Percentiles rank a stretch among this genome's conserved stretches.
Evolutionary conservation across 2,797 vertebrate species (phyloP).

Genomic region (Myripristis jacobus): DNA sequence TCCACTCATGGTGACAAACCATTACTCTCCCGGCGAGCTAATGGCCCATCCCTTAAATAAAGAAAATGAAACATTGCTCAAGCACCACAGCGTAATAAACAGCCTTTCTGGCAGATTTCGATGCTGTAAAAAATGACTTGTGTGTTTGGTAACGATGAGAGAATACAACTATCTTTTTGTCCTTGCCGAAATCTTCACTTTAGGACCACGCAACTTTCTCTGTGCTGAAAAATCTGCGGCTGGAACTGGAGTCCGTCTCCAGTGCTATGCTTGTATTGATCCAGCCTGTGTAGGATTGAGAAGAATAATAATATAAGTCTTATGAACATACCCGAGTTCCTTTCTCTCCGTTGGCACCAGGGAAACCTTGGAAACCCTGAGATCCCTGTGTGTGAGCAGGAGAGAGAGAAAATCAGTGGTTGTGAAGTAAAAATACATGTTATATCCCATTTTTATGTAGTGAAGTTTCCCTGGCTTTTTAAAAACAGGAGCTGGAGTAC

Average conservation of each 20-base stretch:
- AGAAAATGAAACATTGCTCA: conserved; percentile 69
- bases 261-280: conserved; percentile 37
- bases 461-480: conserved; percentile 33
- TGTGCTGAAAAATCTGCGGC: conserved; percentile 48
- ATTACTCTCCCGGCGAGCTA: conserved; percentile 69
- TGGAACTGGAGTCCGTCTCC: conserved; percentile 34
- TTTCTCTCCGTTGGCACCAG: conserved; percentile 98
- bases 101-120: conserved; percentile 34
- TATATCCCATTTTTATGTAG: conserved; percentile 42
- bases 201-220: conserved; percentile 29
- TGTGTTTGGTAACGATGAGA: conserved; percentile 46
- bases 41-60: conserved; percentile 72
- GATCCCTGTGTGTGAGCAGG: conserved; percentile 85
- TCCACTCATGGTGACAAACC: conserved; percentile 53
- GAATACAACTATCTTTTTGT: conserved; percentile 46
- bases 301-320: conserved; percentile 52
- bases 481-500: conserved; percentile 42
- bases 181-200: conserved; percentile 52
- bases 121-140: conserved; percentile 43
- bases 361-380: conserved; percentile 96
- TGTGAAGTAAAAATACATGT: conserved; percentile 43
- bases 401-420: conserved; percentile 47
- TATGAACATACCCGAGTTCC: conserved; percentile 90
- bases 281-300: conserved; percentile 37
- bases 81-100: conserved; percentile 59